phyloP scores from a whole-genome alignment of 2,797 vertebrate genomes.

The Pangasius macronema region DNA sequence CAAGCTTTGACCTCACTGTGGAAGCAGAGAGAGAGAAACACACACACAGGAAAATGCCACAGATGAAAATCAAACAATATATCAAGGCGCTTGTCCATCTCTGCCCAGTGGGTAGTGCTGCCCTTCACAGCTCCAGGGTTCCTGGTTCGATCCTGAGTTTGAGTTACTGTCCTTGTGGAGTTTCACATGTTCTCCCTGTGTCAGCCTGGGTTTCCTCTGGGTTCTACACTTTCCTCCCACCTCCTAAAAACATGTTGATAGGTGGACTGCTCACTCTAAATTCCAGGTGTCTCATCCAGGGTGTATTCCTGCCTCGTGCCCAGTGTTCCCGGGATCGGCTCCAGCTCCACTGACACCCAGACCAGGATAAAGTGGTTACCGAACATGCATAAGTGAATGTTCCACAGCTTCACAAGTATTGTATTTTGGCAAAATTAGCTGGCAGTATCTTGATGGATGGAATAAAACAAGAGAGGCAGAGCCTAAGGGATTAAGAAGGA shows the following conservation, averaged over 20 bases:
- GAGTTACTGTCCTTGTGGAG: neutral
- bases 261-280: neutral
- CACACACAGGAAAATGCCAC: neutral
- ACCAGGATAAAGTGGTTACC: neutral
- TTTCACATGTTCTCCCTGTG: neutral
- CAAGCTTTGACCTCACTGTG: neutral
- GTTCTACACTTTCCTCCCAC: neutral
- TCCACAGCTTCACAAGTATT: neutral
- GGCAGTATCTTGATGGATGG: neutral
- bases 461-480: slow-evolving; percentile 4
- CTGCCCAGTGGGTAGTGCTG: neutral
- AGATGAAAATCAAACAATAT: neutral
- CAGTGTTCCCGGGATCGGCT: neutral
- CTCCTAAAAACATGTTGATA: neutral
- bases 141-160: neutral
- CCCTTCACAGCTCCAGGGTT: neutral
- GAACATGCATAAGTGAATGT: neutral
- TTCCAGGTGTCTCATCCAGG: slow-evolving; percentile 25
- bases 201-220: neutral
- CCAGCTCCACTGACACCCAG: neutral
- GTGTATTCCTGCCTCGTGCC: neutral
- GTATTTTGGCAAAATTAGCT: neutral
- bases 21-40: neutral
- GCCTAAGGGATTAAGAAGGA: neutral
- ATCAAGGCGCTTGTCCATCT: neutral